Conservation (phyloP, 1,140 invertebrate genomes). For the Asbolus verrucosus region DNA sequence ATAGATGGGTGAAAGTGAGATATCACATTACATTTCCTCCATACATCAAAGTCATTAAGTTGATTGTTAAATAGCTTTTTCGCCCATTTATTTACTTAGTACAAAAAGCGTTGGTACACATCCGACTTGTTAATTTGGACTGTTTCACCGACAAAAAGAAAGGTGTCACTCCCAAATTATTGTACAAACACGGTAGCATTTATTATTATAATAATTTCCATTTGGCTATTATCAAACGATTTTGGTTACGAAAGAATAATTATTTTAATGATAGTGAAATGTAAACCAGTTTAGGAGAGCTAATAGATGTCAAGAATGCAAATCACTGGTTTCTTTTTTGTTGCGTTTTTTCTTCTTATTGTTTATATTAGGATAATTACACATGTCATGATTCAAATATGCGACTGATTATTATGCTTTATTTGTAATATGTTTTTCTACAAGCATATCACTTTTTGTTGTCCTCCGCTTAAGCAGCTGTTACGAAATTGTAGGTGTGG, state of each 20-base stretch:
- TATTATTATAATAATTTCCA: no score
- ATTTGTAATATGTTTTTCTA: no score
- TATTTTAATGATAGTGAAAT: not conserved
- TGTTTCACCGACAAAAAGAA: no score
- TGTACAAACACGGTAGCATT: no score
- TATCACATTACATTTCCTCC: slow-evolving; percentile 31
- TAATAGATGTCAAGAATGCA: not conserved
- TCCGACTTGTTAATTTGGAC: slow-evolving; percentile 5
- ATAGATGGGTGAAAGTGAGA: slow-evolving; percentile 28
- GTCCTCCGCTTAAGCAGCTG: no score
- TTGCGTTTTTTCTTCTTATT: not conserved
- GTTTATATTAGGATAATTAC: not conserved
- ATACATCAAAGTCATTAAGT: slow-evolving; percentile 24
- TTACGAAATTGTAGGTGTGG: not conserved
- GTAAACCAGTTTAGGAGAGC: not conserved
- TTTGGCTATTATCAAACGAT: no score
- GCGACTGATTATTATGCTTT: no score
- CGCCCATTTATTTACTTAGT: slow-evolving; percentile 20
- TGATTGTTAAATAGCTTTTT: slow-evolving; percentile 44
- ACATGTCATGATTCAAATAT: not conserved
- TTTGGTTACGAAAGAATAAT: no score
- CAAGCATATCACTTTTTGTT: no score
- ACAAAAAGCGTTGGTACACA: slow-evolving; percentile 16
- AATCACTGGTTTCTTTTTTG: not conserved
- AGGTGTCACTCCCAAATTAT: no score